Percentiles rank a stretch among this genome's conserved stretches.
Conservation (phyloP, 1,140 invertebrate species). For the Mamestra configurata region DNA sequence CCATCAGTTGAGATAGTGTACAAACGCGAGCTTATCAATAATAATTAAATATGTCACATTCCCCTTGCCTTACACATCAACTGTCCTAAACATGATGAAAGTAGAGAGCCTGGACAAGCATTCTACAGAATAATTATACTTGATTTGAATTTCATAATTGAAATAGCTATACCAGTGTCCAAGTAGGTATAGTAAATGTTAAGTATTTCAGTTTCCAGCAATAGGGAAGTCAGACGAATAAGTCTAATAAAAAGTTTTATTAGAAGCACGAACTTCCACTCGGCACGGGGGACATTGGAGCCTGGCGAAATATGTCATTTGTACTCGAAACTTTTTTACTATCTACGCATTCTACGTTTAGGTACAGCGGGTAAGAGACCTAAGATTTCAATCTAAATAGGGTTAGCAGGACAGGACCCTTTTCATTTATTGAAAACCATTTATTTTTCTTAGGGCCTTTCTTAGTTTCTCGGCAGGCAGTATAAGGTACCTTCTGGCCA, state of each 20-base stretch:
- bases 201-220: neutral
- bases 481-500: too few relatives aligned
- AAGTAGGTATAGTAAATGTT: too few relatives aligned
- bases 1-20: too few relatives aligned
- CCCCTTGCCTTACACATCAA: too few relatives aligned
- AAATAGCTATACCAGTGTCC: too few relatives aligned
- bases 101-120: too few relatives aligned
- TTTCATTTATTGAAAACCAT: neutral
- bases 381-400: slow-evolving; percentile 8
- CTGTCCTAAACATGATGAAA: too few relatives aligned
- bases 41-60: too few relatives aligned
- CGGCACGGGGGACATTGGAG: slow-evolving; percentile 10
- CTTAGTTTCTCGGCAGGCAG: too few relatives aligned
- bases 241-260: slow-evolving; percentile 36
- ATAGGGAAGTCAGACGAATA: neutral
- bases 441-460: neutral
- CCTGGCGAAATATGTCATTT: slow-evolving; percentile 17
- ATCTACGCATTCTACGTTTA: neutral
- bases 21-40: too few relatives aligned
- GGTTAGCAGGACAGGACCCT: neutral
- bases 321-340: slow-evolving; percentile 26
- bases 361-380: neutral
- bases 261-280: slow-evolving; percentile 7
- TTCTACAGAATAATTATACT: neutral
- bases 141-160: neutral